phyloP scores from a whole-genome alignment of 2,888 invertebrate genomes.

The Operophtera brumata region DNA sequence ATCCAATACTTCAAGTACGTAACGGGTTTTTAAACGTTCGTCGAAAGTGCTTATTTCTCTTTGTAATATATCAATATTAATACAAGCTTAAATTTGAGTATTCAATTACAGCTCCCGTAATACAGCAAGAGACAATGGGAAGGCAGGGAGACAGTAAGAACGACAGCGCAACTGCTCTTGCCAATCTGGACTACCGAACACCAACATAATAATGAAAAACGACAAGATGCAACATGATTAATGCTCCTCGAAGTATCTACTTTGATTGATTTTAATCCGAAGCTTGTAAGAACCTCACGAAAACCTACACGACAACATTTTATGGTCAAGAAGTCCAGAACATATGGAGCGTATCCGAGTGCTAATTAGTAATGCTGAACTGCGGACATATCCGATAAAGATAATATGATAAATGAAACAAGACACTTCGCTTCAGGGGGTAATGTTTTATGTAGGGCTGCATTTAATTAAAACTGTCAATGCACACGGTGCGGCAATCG shows the following conservation, averaged over 20 bases:
- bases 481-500: constrained; percentile 32
- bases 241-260: constrained; percentile 53
- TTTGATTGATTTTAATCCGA: constrained; percentile 61
- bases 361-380: constrained; percentile 60
- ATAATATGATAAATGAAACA: constrained; percentile 68
- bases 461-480: constrained; percentile 61
- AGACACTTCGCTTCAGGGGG: constrained; percentile 65
- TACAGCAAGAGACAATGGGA: constrained; percentile 51
- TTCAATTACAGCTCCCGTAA: constrained; percentile 41
- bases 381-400: constrained; percentile 53
- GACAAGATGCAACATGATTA: constrained; percentile 64
- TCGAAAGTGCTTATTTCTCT: background rate
- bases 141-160: constrained; percentile 26
- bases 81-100: constrained; percentile 22
- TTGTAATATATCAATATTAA: constrained; percentile 8
- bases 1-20: background rate
- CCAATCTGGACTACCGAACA: constrained; percentile 38
- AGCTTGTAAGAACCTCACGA: constrained; percentile 45
- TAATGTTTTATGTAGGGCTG: constrained; percentile 70
- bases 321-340: constrained; percentile 36
- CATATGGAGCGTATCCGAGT: constrained; percentile 38
- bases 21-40: background rate
- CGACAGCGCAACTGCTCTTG: constrained; percentile 13
- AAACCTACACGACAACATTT: constrained; percentile 47
- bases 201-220: constrained; percentile 45